Evolutionary conservation across 2,113 vertebrate genomes (phyloP).

Genomic region (Rallus limicola): DNA sequence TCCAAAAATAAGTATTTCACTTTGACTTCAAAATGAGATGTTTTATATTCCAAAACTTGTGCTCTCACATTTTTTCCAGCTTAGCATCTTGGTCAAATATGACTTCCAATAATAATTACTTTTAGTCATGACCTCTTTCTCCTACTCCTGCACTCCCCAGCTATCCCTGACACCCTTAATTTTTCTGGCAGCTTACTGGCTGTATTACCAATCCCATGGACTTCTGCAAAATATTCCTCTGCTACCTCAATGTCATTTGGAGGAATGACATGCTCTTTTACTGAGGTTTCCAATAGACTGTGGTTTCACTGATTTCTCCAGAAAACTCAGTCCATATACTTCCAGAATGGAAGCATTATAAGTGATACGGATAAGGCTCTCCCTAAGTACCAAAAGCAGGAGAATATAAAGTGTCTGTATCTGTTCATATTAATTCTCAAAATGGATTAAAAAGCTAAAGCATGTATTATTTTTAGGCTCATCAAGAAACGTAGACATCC

Average conservation of each 20-base stretch:
- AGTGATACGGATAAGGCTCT: background rate
- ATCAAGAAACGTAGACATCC: slow-evolving; percentile 2
- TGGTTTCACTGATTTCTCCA: background rate
- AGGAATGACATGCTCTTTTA: background rate
- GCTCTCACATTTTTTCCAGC: background rate
- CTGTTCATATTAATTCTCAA: background rate
- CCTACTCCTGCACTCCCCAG: background rate
- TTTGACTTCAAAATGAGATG: background rate
- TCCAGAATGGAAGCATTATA: background rate
- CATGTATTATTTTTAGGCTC: slow-evolving; percentile 15
- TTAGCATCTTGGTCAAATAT: background rate
- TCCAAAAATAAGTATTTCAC: background rate
- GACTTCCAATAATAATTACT: background rate
- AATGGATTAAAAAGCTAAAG: background rate
- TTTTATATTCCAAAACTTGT: background rate
- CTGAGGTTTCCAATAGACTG: background rate
- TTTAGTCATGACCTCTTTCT: background rate
- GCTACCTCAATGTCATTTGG: background rate
- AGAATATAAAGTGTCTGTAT: background rate
- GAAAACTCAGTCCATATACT: background rate
- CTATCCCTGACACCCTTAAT: background rate
- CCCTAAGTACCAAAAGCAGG: background rate
- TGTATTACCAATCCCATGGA: background rate
- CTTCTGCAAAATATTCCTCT: background rate
- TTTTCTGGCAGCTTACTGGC: slow-evolving; percentile 1